Evolutionary conservation across 2,888 invertebrate genomes (phyloP), one percentile per base, ranked within the genome.

Genomic region (Terebella lapidaria): DNA sequence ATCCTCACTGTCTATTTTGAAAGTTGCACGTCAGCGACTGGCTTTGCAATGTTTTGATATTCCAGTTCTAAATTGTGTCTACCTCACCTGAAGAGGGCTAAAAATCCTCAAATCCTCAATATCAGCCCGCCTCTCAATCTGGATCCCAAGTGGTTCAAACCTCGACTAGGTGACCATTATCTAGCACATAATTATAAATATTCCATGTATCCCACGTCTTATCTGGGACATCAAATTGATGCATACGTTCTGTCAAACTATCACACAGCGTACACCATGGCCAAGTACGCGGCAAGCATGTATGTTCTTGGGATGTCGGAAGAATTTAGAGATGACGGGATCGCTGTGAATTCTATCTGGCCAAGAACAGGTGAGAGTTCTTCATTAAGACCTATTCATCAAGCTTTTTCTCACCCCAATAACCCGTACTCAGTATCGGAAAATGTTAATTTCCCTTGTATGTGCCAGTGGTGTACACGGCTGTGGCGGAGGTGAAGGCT

Each of bases 251-350:
- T n/a, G n/a, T n/a, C n/a, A 10, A 35, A 15, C 10, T 35, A 55
- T 15, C 25, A 68, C 73, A 20, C 74, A 52, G 96, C 95, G 0
- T 97, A 97, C 81, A 95, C 96, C 0, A 96, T 96, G 89, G 93
- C 97, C 1, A 97, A 97, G 79, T 97, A 94, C 79, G 96, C 95
- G 26, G 96, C 96, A 95, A 94, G 94, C 0, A 92, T 97, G 93
- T 96, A 95, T 80, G 94, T 91, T 1, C 83, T 97, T 18, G 96
- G 97, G n/a, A 94, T 96, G 93, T 87, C 94, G n/a, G 91, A 89
- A 66, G 97, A 97, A 83, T 91, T 95, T 74, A 88, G 86, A 72
- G 84, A 85, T 0, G 85, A 86, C 68, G 89, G 89, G 61, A 88
- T 97, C 65, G 94, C 89, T 22, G 94, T 96, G 15, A 97, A 97